phyloP scores from a whole-genome alignment of 2,888 invertebrate genomes.

The Trachelus iudaicus region DNA sequence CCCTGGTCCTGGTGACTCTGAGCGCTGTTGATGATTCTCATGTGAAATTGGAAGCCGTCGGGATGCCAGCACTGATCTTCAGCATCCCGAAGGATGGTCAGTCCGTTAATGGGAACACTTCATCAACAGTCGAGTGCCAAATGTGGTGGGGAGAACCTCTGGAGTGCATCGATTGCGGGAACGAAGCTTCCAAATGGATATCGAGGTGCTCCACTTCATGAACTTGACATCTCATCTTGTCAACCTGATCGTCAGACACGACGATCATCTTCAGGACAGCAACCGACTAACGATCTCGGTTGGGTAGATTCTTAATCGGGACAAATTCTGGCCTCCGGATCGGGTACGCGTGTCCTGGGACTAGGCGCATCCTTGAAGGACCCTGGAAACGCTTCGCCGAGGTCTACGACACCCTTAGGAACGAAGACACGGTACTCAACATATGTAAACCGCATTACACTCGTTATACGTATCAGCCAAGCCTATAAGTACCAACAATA shows the following conservation, averaged over 20 bases:
- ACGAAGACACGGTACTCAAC: slow-evolving; percentile 48
- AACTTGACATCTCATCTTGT: not conserved
- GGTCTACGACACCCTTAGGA: slow-evolving; percentile 46
- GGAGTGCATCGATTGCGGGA: slow-evolving; percentile 73
- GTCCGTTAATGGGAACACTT: slow-evolving; percentile 15
- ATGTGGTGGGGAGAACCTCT: slow-evolving; percentile 63
- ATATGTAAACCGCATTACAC: not conserved
- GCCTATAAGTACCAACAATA: not conserved
- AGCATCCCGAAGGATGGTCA: slow-evolving; percentile 53
- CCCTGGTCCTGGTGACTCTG: slow-evolving; percentile 65
- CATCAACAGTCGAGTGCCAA: slow-evolving; percentile 36
- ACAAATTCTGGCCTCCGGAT: slow-evolving; percentile 45
- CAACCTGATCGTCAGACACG: slow-evolving; percentile 14
- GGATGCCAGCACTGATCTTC: slow-evolving; percentile 65
- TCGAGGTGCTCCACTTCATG: slow-evolving; percentile 60
- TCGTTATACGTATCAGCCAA: not conserved
- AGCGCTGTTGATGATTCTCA: slow-evolving; percentile 61
- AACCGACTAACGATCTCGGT: not conserved
- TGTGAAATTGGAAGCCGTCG: slow-evolving; percentile 66
- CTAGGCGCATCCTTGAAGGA: slow-evolving; percentile 31
- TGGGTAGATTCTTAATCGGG: slow-evolving; percentile 47
- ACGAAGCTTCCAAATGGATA: slow-evolving; percentile 72
- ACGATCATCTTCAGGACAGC: not conserved
- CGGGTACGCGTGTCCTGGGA: slow-evolving; percentile 34
- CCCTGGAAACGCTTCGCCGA: slow-evolving; percentile 44